Evolutionary conservation across 2,797 vertebrate species (phyloP).

Genomic region (Lophotriccus pileatus): DNA sequence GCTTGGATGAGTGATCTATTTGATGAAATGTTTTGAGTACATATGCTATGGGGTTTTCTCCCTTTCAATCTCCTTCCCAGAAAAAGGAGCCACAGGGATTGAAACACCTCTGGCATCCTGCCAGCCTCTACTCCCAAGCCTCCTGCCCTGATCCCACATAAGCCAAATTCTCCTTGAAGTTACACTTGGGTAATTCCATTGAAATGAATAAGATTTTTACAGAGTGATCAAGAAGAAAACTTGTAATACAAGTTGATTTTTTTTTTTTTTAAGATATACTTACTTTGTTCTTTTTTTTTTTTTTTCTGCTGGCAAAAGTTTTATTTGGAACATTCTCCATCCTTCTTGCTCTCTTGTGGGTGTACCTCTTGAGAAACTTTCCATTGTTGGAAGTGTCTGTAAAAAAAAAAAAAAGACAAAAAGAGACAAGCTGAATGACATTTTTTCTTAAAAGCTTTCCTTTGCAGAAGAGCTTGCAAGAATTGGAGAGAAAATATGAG

Average conservation of each 20-base stretch:
- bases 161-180: background rate
- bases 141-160: background rate
- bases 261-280: background rate
- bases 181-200: background rate
- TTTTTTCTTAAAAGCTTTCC: background rate
- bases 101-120: background rate
- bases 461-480: background rate
- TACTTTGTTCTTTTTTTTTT: background rate
- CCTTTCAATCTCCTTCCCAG: background rate
- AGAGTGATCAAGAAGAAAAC: background rate
- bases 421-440: background rate
- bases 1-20: background rate
- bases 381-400: slow-evolving; percentile 9
- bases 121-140: background rate
- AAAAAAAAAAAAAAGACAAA: background rate
- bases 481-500: background rate
- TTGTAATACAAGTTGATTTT: background rate
- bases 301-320: background rate
- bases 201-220: slow-evolving; percentile 5
- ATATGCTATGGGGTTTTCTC: background rate
- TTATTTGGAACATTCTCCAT: background rate
- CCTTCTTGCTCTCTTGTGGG: background rate
- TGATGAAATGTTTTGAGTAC: background rate
- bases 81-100: background rate
- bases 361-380: background rate